Evolutionary conservation across 2,797 vertebrate genomes (phyloP).

Genomic region (Paramormyrops hopkinsi): DNA sequence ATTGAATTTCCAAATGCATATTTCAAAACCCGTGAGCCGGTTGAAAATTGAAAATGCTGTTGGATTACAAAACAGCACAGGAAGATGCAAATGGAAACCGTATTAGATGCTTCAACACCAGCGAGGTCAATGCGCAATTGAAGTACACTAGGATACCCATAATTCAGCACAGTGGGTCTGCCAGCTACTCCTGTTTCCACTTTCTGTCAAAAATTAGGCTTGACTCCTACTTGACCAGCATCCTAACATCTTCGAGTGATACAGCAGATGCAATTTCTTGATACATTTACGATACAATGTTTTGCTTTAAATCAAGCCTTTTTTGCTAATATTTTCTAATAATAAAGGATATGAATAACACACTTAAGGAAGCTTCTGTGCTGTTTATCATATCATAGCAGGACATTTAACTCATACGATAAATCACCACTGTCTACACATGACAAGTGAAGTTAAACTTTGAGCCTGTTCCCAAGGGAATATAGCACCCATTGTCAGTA

Average conservation of each 20-base stretch:
- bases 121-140: not conserved
- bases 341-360: not conserved
- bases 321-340: not conserved
- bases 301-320: not conserved
- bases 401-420: not conserved
- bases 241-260: not conserved
- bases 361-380: not conserved
- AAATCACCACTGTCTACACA: not conserved
- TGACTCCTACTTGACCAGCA: not conserved
- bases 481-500: not conserved
- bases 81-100: not conserved
- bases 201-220: not conserved
- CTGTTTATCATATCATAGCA: not conserved
- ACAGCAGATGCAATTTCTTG: not conserved
- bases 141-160: not conserved
- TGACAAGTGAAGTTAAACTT: not conserved
- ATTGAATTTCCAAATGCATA: constrained; percentile 7
- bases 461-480: not conserved
- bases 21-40: not conserved
- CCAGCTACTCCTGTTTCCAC: not conserved
- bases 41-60: not conserved
- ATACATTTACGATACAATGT: not conserved
- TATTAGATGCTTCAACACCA: not conserved
- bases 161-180: not conserved
- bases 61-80: not conserved